These are phyloP conservation scores for Siniperca chuatsi DNA, from an alignment of 2,113 vertebrate genomes.

Conservation along the genomic window DNA sequence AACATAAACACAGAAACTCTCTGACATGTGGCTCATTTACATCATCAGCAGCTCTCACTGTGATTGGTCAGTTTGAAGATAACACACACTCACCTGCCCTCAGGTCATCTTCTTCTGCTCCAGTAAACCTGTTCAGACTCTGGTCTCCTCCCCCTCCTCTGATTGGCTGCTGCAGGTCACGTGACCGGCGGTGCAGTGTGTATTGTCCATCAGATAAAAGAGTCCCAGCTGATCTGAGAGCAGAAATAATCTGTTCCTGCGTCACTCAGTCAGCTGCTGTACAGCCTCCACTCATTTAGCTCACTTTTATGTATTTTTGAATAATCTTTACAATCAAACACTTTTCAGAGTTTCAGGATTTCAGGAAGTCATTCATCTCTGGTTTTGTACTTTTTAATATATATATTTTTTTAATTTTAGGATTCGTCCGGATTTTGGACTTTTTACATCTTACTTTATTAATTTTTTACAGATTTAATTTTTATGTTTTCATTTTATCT, in stretches of 20 bases:
- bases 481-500: background rate
- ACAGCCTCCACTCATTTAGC: background rate
- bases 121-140: constrained; percentile 60
- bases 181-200: constrained; percentile 13
- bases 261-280: background rate
- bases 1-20: background rate
- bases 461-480: background rate
- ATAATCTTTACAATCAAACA: background rate
- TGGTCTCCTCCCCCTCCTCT: background rate
- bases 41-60: constrained; percentile 17
- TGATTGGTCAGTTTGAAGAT: constrained; percentile 39
- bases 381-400: background rate
- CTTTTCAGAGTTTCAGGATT: no score
- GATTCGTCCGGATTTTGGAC: background rate
- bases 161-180: constrained; percentile 68
- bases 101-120: constrained; percentile 72
- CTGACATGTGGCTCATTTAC: background rate
- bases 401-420: background rate
- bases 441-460: background rate
- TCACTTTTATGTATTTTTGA: no score
- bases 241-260: constrained; percentile 28
- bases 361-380: no score
- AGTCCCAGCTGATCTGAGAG: constrained; percentile 28
- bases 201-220: constrained; percentile 62
- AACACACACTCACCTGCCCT: constrained; percentile 34